A percentile compares a stretch with the other conserved stretches of the same genome.
Evolutionary conservation across 2,113 vertebrate genomes (phyloP).

Genomic region (Paradisaea rubra): DNA sequence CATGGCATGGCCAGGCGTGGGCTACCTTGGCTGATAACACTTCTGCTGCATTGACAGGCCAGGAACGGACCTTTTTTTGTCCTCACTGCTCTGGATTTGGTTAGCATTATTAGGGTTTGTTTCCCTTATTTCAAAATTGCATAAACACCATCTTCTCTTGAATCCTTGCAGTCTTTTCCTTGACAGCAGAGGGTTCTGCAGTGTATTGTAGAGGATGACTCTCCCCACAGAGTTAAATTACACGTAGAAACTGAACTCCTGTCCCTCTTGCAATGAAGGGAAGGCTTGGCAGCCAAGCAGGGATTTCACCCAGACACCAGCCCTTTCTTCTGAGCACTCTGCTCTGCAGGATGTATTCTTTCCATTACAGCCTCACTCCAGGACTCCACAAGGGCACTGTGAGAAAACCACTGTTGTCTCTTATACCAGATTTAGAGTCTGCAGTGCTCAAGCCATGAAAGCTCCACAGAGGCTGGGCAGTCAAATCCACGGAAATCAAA

Average conservation of each 20-base stretch:
- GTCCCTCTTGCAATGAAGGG: background rate
- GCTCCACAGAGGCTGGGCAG: conserved; percentile 13
- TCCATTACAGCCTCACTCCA: conserved; percentile 17
- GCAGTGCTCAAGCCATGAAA: background rate
- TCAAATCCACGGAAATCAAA: conserved; percentile 60
- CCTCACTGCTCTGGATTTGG: background rate
- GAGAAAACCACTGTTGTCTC: conserved; percentile 41
- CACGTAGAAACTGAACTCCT: background rate
- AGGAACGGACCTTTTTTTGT: background rate
- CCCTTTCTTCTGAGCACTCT: background rate
- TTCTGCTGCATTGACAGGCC: background rate
- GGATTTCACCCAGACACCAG: conserved; percentile 30
- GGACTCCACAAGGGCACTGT: conserved; percentile 12
- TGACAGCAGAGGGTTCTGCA: background rate
- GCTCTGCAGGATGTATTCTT: conserved; percentile 24
- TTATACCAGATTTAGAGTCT: conserved; percentile 27
- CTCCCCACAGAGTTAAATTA: conserved; percentile 1
- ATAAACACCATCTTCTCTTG: background rate
- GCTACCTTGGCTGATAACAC: background rate
- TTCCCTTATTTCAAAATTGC: background rate
- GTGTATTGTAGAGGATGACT: background rate
- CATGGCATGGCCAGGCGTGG: background rate
- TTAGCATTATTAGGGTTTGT: background rate
- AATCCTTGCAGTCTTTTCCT: background rate
- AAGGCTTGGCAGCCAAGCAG: background rate